Base-by-base conservation (phyloP, 2,113 vertebrate species). In the Acanthisitta chloris region DNA sequence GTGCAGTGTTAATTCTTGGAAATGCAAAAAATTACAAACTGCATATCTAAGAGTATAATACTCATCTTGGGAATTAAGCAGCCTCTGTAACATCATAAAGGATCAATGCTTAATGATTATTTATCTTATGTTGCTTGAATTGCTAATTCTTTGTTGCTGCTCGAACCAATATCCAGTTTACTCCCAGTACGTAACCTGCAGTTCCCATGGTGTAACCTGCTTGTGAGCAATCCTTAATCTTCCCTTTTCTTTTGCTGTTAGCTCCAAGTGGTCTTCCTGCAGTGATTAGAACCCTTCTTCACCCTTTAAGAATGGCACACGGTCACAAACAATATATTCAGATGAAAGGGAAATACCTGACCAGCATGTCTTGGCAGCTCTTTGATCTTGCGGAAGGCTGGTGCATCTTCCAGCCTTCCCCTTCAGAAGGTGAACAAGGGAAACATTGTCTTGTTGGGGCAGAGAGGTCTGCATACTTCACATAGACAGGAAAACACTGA, bases 281-380 rank as follows among this genome's bases (percentile, higher is more conserved):
- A 70, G 36, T 55, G 91, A 97, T 97, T 96, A 96, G 95, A 97
- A 96, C 67, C 85, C 90, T 95, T 90, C 86, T n/a, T 85, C 54
- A n/a, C 86, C 88, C 81, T 88, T 94, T 38, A 43, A 52, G 91
- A 86, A 82, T 46, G 46, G 81, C 77, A 83, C 48, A 57, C 4
- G 6, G 80, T 88, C 93, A 92, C 95, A 95, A 95, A 96, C 91
- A 95, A 87, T 85, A 77, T 88, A 88, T 94, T 48, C 78, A 97
- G 94, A 97, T 97, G 97, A 97, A 97, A 97, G 96, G 84, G 76
- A 95, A 96, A 33, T 64, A 61, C 71, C 86, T 95, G 95, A 93
- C 80, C 85, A 92, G 82, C 76, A 28, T 24, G 40, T 86, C 86
- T 86, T 67, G 69, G 88, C 84, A 87, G 92, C 58, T 59, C 96